Evolutionary conservation across 1,140 invertebrate species (phyloP).

Genomic region (Batillaria attramentaria): DNA sequence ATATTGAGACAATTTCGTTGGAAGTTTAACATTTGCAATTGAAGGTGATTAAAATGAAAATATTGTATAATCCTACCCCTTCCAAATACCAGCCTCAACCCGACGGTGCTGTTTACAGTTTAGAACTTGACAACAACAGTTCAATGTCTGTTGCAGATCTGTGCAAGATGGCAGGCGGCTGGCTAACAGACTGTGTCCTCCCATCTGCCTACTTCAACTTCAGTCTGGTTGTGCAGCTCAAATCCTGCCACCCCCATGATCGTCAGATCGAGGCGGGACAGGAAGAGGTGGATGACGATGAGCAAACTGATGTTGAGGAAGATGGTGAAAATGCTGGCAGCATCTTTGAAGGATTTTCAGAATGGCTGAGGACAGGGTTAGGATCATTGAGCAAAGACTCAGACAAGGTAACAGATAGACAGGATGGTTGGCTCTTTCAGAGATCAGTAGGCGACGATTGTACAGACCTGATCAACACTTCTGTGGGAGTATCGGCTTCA

Average conservation of each 20-base stretch:
- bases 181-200: background rate
- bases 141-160: too few species aligned
- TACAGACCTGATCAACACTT: background rate
- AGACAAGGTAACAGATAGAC: background rate
- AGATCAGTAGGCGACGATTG: background rate
- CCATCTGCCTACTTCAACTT: background rate
- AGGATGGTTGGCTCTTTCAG: background rate
- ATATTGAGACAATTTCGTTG: too few species aligned
- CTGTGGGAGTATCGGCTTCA: background rate
- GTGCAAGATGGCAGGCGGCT: conserved; percentile 1
- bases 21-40: too few species aligned
- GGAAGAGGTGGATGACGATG: background rate
- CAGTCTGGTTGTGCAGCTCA: conserved; percentile 4
- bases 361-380: background rate
- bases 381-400: background rate
- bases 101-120: too few species aligned
- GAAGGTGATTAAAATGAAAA: too few species aligned
- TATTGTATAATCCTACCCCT: too few species aligned
- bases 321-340: too few species aligned
- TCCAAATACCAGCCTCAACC: too few species aligned
- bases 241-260: background rate
- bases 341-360: too few species aligned
- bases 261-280: background rate
- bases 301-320: background rate
- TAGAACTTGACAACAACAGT: too few species aligned